Conservation (phyloP, 2,113 vertebrate species). For the Struthio camelus region DNA sequence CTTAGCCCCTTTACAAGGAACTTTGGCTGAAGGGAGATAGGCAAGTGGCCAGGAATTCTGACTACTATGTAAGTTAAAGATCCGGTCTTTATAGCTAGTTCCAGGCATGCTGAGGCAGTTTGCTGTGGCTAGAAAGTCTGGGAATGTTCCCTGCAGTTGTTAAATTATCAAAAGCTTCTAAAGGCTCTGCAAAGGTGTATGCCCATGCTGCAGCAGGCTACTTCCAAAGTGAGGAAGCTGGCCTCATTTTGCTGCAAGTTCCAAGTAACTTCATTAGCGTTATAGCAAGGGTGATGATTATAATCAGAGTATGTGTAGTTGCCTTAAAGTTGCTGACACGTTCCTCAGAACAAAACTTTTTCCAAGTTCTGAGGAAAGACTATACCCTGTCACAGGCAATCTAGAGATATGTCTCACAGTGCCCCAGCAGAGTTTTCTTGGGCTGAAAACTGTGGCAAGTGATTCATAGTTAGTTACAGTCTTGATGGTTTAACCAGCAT, state of each 20-base stretch:
- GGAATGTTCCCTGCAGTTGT: background rate
- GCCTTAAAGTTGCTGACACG: background rate
- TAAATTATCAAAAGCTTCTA: background rate
- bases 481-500: background rate
- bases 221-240: background rate
- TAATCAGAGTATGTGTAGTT: background rate
- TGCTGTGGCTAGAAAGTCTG: background rate
- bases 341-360: background rate
- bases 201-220: background rate
- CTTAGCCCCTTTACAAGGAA: background rate
- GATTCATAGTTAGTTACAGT: background rate
- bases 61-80: background rate
- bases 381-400: background rate
- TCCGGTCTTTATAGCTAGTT: background rate
- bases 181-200: background rate
- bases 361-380: background rate
- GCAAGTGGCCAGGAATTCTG: background rate
- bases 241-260: background rate
- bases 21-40: background rate
- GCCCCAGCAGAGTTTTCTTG: background rate
- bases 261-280: background rate
- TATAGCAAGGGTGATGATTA: background rate
- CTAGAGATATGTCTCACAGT: fast-evolving
- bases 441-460: background rate
- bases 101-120: background rate